Conservation (phyloP, 2,888 invertebrate genomes). For the Erebia epiphron region DNA sequence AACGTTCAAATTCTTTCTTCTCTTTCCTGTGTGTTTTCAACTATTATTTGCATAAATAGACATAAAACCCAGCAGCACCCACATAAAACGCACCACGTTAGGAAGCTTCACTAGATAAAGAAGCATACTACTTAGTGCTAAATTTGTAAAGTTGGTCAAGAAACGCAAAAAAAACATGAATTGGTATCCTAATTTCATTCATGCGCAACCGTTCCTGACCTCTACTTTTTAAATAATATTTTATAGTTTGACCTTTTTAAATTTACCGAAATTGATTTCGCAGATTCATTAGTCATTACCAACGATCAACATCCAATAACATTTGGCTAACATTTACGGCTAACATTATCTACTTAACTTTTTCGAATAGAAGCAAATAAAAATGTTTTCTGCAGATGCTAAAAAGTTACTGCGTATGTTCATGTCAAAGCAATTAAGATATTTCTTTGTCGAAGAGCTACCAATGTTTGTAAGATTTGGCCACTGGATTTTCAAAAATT, state of each 20-base stretch:
- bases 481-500: too few relatives aligned
- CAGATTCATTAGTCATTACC: not conserved
- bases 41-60: not conserved
- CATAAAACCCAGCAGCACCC: too few relatives aligned
- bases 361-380: too few relatives aligned
- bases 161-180: slow-evolving; percentile 5
- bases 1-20: not conserved
- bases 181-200: slow-evolving; percentile 13
- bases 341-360: too few relatives aligned
- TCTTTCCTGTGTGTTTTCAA: not conserved
- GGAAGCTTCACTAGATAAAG: not conserved
- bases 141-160: not conserved
- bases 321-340: too few relatives aligned
- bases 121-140: not conserved
- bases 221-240: not conserved
- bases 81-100: not conserved
- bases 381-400: too few relatives aligned
- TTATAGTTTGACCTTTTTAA: not conserved
- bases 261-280: not conserved
- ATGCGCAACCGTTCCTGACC: not conserved
- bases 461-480: too few relatives aligned
- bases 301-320: too few relatives aligned
- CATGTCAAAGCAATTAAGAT: too few relatives aligned
- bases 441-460: too few relatives aligned
- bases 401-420: too few relatives aligned